Conservation (phyloP, 53 echinoderm and acorn worm species). For the Crossaster papposus region DNA sequence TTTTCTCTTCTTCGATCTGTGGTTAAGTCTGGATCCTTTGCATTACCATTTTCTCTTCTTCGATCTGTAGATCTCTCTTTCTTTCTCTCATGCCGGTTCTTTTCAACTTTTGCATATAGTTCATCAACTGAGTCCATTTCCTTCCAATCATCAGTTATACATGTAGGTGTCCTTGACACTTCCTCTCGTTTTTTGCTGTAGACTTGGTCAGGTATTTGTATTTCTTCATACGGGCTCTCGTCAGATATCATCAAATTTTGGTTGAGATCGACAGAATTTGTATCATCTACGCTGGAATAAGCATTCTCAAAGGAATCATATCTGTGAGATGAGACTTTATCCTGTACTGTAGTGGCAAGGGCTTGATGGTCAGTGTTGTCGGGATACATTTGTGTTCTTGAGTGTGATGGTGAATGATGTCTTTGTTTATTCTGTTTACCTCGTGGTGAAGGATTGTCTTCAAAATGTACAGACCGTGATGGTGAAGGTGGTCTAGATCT, state of each 20-base stretch:
- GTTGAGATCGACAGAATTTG: slow-evolving; percentile 3
- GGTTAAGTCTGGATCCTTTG: background rate
- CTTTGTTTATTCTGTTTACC: background rate
- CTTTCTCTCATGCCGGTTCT: slow-evolving; percentile 55
- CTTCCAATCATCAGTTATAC: background rate
- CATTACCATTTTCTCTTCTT: background rate
- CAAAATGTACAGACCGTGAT: slow-evolving; percentile 82
- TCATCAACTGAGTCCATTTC: slow-evolving; percentile 14
- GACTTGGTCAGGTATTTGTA: slow-evolving; percentile 23
- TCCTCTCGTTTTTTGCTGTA: background rate
- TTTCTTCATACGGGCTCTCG: slow-evolving; percentile 43
- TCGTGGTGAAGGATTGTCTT: slow-evolving; percentile 52
- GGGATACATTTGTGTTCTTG: background rate
- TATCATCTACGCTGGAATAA: slow-evolving; percentile 14
- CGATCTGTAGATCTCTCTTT: background rate
- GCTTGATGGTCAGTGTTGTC: background rate
- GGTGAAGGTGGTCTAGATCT: slow-evolving; percentile 73
- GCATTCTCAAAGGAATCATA: background rate
- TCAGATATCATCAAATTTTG: background rate
- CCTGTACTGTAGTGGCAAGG: background rate
- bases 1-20: background rate
- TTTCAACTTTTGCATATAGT: slow-evolving; percentile 50
- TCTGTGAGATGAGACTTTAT: background rate
- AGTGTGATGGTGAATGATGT: slow-evolving; percentile 18
- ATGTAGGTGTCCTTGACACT: background rate